These are phyloP conservation scores for Leucophenga varia DNA, from an alignment of 1,140 invertebrate genomes.

Conservation along the genomic window DNA sequence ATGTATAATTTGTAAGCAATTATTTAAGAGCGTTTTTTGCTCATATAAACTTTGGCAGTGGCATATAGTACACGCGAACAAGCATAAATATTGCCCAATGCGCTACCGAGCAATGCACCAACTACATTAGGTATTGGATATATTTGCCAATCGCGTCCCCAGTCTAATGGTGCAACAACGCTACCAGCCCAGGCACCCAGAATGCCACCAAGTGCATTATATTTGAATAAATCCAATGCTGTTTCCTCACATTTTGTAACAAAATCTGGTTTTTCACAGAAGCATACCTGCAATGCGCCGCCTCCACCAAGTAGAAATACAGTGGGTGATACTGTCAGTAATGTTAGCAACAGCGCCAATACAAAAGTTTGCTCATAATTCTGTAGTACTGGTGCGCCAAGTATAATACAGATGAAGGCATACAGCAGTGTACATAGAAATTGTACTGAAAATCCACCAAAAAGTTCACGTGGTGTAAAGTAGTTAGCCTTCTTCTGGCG, in stretches of 20 bases:
- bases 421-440: slow-evolving; percentile 47
- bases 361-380: slow-evolving; percentile 54
- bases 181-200: slow-evolving; percentile 78
- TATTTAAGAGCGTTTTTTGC: slow-evolving; percentile 40
- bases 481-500: slow-evolving; percentile 43
- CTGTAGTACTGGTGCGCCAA: slow-evolving; percentile 49
- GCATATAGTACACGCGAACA: slow-evolving; percentile 46
- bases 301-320: slow-evolving; percentile 47
- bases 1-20: slow-evolving; percentile 21
- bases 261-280: slow-evolving; percentile 52
- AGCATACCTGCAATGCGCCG: slow-evolving; percentile 47
- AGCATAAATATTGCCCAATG: slow-evolving; percentile 57
- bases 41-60: slow-evolving; percentile 48
- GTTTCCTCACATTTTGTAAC: slow-evolving; percentile 48
- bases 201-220: slow-evolving; percentile 61
- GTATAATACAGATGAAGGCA: slow-evolving; percentile 50
- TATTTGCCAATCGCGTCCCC: slow-evolving; percentile 79
- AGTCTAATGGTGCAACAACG: slow-evolving; percentile 78
- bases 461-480: slow-evolving; percentile 38
- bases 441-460: slow-evolving; percentile 42
- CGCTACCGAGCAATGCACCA: slow-evolving; percentile 64
- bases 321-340: slow-evolving; percentile 48
- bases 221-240: slow-evolving; percentile 53
- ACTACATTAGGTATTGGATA: slow-evolving; percentile 70
- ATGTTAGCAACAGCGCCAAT: slow-evolving; percentile 42